A percentile compares a stretch with the other conserved stretches of the same genome.
Evolutionary conservation across 2,888 invertebrate genomes (phyloP).

Genomic region (Pollenia angustigena): DNA sequence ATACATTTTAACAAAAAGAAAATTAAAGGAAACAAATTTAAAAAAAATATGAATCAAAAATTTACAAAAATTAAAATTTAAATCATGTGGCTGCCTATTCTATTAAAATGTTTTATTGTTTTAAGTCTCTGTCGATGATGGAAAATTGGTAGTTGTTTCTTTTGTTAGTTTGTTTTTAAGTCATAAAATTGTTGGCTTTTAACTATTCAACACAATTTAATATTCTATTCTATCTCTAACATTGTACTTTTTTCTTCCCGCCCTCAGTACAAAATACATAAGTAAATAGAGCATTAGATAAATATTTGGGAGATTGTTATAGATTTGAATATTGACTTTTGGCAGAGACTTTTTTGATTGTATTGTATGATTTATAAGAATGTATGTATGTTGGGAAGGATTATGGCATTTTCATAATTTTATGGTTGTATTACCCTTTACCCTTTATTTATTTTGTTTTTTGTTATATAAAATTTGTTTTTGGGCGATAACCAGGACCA

Average conservation of each 20-base stretch:
- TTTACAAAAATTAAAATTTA: slow-evolving; percentile 1
- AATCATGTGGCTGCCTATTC: slow-evolving; percentile 54
- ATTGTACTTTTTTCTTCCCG: no score
- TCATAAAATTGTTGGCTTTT: no score
- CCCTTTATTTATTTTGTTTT: slow-evolving; percentile 2
- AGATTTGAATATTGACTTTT: slow-evolving; percentile 12
- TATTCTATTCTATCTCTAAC: no score
- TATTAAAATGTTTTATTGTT: slow-evolving; percentile 58
- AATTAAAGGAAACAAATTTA: background rate
- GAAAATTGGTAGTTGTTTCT: background rate
- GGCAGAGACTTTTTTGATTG: background rate
- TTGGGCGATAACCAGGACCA: slow-evolving; percentile 26
- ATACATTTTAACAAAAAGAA: background rate
- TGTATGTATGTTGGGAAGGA: background rate
- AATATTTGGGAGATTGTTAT: background rate
- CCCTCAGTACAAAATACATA: no score
- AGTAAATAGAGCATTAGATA: no score
- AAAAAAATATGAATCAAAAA: slow-evolving; percentile 12
- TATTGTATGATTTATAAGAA: background rate
- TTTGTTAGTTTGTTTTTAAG: background rate
- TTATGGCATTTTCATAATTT: slow-evolving; percentile 16
- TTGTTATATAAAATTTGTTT: background rate
- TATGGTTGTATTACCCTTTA: slow-evolving; percentile 27
- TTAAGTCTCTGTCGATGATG: slow-evolving; percentile 22
- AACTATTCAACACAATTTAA: no score